Conservation (phyloP, 2,113 vertebrate species). For the Pygoscelis antarcticus region DNA sequence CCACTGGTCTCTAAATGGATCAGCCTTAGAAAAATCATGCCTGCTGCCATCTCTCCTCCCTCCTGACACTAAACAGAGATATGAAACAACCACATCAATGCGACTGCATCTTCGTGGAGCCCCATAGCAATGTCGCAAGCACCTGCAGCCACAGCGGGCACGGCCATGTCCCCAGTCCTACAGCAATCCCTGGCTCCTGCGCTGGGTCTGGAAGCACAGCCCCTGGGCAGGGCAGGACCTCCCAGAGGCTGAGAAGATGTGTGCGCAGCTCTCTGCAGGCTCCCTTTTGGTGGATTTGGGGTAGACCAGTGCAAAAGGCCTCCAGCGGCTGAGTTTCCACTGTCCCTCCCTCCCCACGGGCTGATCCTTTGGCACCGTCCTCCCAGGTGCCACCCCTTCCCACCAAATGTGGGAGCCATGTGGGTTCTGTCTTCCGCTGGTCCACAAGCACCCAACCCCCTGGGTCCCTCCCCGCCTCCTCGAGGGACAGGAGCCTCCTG, state of each 20-base stretch:
- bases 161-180: not conserved
- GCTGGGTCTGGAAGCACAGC: not conserved
- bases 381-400: not conserved
- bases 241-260: accelerated
- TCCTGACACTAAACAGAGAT: not conserved
- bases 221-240: not conserved
- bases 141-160: not conserved
- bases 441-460: accelerated
- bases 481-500: accelerated
- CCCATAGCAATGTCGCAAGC: not conserved
- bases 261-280: not conserved
- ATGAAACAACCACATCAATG: not conserved
- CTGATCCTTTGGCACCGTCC: not conserved
- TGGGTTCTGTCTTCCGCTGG: not conserved
- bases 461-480: not conserved
- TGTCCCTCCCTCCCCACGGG: not conserved
- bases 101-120: not conserved
- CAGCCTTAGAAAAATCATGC: not conserved
- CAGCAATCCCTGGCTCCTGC: accelerated
- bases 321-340: not conserved
- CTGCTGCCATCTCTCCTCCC: not conserved
- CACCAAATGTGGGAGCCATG: accelerated
- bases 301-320: not conserved
- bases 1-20: not conserved
- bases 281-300: not conserved